Conservation (phyloP, 2,888 invertebrate genomes). For the Lithophane socia region DNA sequence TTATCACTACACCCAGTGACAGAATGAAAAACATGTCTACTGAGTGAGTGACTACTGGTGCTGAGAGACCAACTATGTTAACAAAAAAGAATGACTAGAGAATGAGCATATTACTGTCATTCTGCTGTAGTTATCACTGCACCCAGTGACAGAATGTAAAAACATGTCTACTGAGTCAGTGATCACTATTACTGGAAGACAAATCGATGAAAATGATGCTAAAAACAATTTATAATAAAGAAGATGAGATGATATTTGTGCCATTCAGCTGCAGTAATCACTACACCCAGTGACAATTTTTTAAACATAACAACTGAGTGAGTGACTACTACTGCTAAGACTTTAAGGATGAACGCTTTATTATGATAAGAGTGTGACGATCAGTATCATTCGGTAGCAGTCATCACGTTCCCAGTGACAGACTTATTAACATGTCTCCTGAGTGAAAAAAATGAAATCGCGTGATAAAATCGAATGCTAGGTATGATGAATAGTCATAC, state of each 20-base stretch:
- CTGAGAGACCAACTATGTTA: not conserved
- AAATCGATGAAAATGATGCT: no score
- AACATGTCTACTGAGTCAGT: not conserved
- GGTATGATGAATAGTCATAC: no score
- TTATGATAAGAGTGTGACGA: not conserved
- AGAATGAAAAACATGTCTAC: not conserved
- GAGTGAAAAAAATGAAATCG: no score
- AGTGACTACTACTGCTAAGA: conserved; percentile 21
- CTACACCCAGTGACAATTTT: conserved; percentile 28
- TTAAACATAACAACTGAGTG: conserved; percentile 40
- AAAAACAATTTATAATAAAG: no score
- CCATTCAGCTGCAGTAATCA: not conserved
- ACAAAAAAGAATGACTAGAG: no score
- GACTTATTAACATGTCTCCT: no score
- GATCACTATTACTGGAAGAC: not conserved
- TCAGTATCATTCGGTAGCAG: conserved; percentile 36
- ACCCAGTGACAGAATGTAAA: not conserved
- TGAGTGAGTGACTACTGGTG: not conserved
- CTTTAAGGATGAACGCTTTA: not conserved
- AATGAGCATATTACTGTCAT: no score
- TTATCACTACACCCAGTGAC: no score
- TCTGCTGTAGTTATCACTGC: not conserved
- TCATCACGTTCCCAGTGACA: conserved; percentile 6
- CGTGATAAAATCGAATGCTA: no score
- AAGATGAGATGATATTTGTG: no score